Base-by-base conservation (phyloP, 1,140 invertebrate species). In the Brachionus asplanchnoidis region DNA sequence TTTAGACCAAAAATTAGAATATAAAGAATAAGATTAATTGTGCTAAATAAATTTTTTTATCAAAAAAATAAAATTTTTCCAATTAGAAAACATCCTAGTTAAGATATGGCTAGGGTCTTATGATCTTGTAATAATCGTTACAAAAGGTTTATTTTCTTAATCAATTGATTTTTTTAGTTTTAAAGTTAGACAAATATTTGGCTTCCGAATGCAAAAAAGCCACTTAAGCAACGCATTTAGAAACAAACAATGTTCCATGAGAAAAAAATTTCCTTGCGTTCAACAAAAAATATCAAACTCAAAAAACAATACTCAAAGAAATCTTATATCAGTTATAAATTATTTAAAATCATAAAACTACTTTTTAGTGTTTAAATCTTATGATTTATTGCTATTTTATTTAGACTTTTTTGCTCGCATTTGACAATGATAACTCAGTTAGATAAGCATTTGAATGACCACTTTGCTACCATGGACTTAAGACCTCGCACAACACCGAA, bases 281-380 rank as follows among this genome's bases (percentile, higher is more conserved):
- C 23, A 36, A 68, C 36, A 36, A 68, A 68, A 8, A 68, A 36
- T 68, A 68, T 26, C 65, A 68, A 68, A 68, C 9, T 32, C 4
- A 68, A 68, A 32, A 65, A 73, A 40, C 32, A 12, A 17, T 9
- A 17, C 26, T 44, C n/a, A 68, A 68, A 68, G 65, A 68, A 68
- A 68, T 68, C 65, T 28, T 68, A 68, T 68, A 32, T 68, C 65
- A 36, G 32, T 68, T 32, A 68, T 68, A 68, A 68, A 68, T 68
- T 32, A 68, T 68, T 68, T 26, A 68, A 68, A 56, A 56, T 17
- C 53, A 68, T 68, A 68, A 68, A 68, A 68, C n/a, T 68, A 40
- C 28, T 40, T 40, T 73, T 73, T 68, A 36, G 65, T 28, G 23
- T 68, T 68, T 42, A 73, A 44, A 44, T 36, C 14, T 40, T 44